These are phyloP conservation scores for Drosophila takahashii DNA, from an alignment of 1,140 invertebrate genomes.

Conservation along the genomic window DNA sequence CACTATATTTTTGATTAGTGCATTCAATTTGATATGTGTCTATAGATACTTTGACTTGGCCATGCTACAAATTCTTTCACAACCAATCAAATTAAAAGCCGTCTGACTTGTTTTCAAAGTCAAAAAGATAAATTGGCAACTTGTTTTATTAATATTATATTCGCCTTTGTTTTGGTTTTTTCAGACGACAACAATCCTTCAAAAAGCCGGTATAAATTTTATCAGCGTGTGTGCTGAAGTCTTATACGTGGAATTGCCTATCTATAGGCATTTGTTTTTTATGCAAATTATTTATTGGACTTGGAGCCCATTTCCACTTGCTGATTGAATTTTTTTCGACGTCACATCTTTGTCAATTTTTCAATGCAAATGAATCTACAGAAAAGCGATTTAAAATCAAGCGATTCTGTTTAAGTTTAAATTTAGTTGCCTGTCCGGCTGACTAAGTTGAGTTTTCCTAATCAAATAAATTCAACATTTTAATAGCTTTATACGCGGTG, in stretches of 20 bases:
- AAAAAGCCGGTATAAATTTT: constrained; percentile 32
- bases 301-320: constrained; percentile 26
- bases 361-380: not conserved
- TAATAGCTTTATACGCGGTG: constrained; percentile 36
- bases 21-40: constrained; percentile 16
- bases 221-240: constrained; percentile 16
- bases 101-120: constrained; percentile 57
- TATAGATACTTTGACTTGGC: constrained; percentile 10
- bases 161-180: constrained; percentile 26
- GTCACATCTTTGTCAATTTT: not conserved
- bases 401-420: constrained; percentile 11
- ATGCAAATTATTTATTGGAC: constrained; percentile 31
- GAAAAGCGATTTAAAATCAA: constrained; percentile 2
- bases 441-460: constrained; percentile 26
- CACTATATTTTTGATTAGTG: constrained; percentile 6
- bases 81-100: constrained; percentile 51
- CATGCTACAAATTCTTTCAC: constrained; percentile 41
- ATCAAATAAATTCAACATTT: constrained; percentile 41
- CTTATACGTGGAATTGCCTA: constrained; percentile 1
- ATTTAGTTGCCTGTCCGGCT: constrained; percentile 12
- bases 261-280: constrained; percentile 36
- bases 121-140: constrained; percentile 67
- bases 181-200: constrained; percentile 45
- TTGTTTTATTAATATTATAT: constrained; percentile 57
- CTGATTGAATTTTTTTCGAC: constrained; percentile 11